Conservation (phyloP, 2,888 invertebrate genomes). For the Mythimna albipuncta region DNA sequence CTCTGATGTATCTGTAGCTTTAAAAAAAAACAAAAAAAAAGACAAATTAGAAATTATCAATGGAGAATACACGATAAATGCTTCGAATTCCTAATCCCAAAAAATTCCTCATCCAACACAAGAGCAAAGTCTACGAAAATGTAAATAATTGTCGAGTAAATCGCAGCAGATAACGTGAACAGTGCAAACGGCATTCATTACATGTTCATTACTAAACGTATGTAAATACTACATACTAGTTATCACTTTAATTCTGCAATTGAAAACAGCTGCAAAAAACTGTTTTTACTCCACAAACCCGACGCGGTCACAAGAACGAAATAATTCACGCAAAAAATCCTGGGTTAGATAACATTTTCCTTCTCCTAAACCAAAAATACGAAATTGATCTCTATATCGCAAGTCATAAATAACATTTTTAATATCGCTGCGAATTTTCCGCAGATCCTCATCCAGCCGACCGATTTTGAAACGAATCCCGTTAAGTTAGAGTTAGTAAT, state of each 20-base stretch:
- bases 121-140: constrained; percentile 35
- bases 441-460: constrained; percentile 30
- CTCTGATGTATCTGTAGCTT: too few relatives aligned
- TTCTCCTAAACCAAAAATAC: constrained; percentile 41
- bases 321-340: constrained; percentile 74
- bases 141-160: constrained; percentile 28
- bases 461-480: constrained; percentile 68
- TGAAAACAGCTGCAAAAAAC: constrained; percentile 27
- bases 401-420: constrained; percentile 70
- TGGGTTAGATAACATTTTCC: constrained; percentile 72
- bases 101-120: constrained; percentile 2
- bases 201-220: constrained; percentile 8
- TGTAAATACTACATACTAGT: constrained; percentile 19
- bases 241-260: constrained; percentile 19
- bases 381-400: constrained; percentile 70
- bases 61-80: not conserved
- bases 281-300: constrained; percentile 28
- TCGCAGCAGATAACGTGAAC: constrained; percentile 12
- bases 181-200: constrained; percentile 21
- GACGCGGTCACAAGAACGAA: constrained; percentile 67
- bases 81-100: constrained; percentile 21
- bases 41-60: constrained; percentile 1
- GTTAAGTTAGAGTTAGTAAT: constrained; percentile 70
- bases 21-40: too few relatives aligned
- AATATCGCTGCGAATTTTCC: constrained; percentile 53